Evolutionary conservation across 2,888 invertebrate species (phyloP), one percentile per base, ranked within the genome.

Genomic region (Campopleginae sp.): DNA sequence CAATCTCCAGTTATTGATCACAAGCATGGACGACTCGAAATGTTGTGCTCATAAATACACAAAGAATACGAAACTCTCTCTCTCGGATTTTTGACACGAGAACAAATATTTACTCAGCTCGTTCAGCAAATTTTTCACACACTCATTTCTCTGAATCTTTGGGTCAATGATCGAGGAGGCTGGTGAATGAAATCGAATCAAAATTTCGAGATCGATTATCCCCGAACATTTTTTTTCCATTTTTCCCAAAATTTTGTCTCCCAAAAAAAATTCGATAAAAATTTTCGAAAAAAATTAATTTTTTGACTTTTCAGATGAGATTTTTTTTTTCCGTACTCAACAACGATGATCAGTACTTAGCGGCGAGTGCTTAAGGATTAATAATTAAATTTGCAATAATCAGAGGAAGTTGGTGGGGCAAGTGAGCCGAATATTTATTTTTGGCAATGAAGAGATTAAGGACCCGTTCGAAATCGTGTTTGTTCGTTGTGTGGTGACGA

Each of bases 401-500:
- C 6, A 42, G 12, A 61, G 6, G 48, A 7, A 65, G 17, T 23
- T 44, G 46, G 17, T 23, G 12, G 5, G 5, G 14, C 4, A 23
- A 54, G 31, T 46, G 27, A 46, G 23, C 70, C 27, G 44, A 17
- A 44, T 46, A 61, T 31, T 38, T 10, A 33, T 46, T 54, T 31
- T 38, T 14, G 76, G 82, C 79, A 66, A 87, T 86, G 91, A 91
- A 86, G 87, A 89, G 90, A 86, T 90, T 88, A 84, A 88, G 89
- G 86, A 89, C 86, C 86, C 75, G 87, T 86, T 71, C 46, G 61
- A 84, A 85, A 66, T 44, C 71, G 33, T 78, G 61, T n/a, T 51
- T 38, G 38, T 23, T 79, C 58, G 58, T 14, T 12, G 6, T 61
- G 65, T 71, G 63, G 51, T 74, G 79, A 76, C 17, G 23, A 12